Evolutionary conservation across 2,888 invertebrate species (phyloP).

Genomic region (Cabera pusaria): DNA sequence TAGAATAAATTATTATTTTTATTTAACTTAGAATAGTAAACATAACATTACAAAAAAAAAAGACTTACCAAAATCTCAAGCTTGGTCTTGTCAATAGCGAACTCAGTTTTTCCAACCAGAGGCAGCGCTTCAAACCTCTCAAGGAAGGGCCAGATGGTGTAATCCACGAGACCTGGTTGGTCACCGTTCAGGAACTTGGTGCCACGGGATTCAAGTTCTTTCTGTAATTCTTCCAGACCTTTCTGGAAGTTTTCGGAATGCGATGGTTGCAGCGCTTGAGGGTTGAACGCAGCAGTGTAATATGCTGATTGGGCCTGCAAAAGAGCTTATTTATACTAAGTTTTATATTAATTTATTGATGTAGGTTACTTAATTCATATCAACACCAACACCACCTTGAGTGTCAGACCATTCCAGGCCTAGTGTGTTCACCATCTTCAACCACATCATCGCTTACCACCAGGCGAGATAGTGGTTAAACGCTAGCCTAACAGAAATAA

Average conservation of each 20-base stretch:
- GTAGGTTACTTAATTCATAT: too few species aligned
- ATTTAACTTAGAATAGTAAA: too few species aligned
- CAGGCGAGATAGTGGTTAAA: too few species aligned
- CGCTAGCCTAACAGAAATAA: too few species aligned
- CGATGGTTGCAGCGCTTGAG: slow-evolving; percentile 56
- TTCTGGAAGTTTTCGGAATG: slow-evolving; percentile 77
- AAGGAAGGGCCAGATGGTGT: slow-evolving; percentile 94
- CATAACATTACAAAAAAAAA: too few species aligned
- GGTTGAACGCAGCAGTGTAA: slow-evolving; percentile 78
- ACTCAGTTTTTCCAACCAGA: slow-evolving; percentile 84
- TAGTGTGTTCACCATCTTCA: too few species aligned
- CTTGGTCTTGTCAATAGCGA: slow-evolving; percentile 85
- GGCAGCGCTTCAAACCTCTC: slow-evolving; percentile 84
- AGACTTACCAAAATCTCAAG: slow-evolving; percentile 87
- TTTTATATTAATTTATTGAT: too few species aligned
- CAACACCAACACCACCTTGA: too few species aligned
- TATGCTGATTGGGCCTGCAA: slow-evolving; percentile 80
- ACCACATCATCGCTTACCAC: too few species aligned
- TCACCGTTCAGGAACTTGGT: slow-evolving; percentile 87
- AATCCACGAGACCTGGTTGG: slow-evolving; percentile 90
- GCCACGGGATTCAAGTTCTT: slow-evolving; percentile 84
- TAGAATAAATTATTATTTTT: too few species aligned
- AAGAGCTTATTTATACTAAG: too few species aligned
- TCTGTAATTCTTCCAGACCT: slow-evolving; percentile 86
- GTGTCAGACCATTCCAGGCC: too few species aligned